A percentile compares a stretch with the other conserved stretches of the same genome.
phyloP scores from a whole-genome alignment of 2,888 invertebrate genomes.

The Alitta virens region DNA sequence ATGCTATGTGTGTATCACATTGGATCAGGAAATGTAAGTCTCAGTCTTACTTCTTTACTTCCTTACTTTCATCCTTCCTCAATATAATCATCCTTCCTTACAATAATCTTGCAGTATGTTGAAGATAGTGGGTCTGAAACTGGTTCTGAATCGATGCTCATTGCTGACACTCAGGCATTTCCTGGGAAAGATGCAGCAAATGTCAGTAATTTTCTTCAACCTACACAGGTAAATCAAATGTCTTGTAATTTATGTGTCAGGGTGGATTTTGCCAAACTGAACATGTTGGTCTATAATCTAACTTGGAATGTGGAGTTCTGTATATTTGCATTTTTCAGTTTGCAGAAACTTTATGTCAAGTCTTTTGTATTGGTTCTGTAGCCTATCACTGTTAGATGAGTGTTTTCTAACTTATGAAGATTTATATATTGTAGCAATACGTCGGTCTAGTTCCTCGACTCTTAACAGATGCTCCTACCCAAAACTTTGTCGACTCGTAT shows the following conservation, averaged over 20 bases:
- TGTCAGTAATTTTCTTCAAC: slow-evolving; percentile 11
- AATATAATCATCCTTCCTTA: neutral
- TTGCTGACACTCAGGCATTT: neutral
- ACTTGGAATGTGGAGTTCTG: too few relatives aligned
- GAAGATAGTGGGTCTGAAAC: slow-evolving; percentile 11
- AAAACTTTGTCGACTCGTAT: too few relatives aligned
- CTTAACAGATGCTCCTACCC: too few relatives aligned
- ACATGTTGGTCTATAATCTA: too few relatives aligned
- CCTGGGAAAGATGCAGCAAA: neutral
- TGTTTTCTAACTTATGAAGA: too few relatives aligned
- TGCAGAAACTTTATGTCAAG: too few relatives aligned
- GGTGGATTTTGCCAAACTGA: neutral
- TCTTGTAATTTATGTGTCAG: neutral
- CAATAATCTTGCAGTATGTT: neutral
- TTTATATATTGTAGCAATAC: too few relatives aligned
- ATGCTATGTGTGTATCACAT: slow-evolving; percentile 37
- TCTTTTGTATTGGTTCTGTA: too few relatives aligned
- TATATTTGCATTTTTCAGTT: too few relatives aligned
- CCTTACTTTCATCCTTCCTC: neutral
- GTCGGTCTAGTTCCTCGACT: too few relatives aligned
- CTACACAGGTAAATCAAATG: slow-evolving; percentile 7
- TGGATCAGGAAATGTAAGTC: neutral
- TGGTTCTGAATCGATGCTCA: slow-evolving; percentile 13
- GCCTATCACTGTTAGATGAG: too few relatives aligned
- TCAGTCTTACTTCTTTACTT: neutral